These are phyloP conservation scores for Cynopterus brachyotis DNA, from an alignment of 2,113 vertebrate genomes.

Conservation along the genomic window DNA sequence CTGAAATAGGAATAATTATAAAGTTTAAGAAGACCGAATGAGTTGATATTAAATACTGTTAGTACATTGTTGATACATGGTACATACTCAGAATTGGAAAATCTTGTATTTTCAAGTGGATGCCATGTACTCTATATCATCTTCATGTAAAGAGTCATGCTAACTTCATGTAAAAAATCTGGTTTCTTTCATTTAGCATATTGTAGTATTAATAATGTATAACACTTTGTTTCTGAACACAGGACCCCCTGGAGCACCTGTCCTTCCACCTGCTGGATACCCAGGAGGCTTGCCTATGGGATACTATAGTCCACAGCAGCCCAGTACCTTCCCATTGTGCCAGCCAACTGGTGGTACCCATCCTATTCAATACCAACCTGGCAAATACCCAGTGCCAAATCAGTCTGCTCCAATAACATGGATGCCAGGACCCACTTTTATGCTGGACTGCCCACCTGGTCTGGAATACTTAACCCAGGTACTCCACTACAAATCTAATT, in stretches of 20 bases:
- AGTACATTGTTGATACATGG: background rate
- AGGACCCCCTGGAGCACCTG: slow-evolving; percentile 37
- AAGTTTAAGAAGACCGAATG: slow-evolving; percentile 6
- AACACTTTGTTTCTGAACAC: slow-evolving; percentile 37
- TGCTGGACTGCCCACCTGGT: slow-evolving; percentile 69
- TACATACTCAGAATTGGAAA: background rate
- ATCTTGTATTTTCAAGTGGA: background rate
- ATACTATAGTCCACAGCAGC: background rate
- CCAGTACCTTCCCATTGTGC: background rate
- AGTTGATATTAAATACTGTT: background rate
- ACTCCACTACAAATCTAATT: background rate
- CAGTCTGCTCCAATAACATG: background rate
- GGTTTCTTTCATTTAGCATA: too few relatives aligned
- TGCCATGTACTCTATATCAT: background rate
- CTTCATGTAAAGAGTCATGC: background rate
- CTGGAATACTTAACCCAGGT: slow-evolving; percentile 77
- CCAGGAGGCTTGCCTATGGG: slow-evolving; percentile 23
- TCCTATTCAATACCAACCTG: slow-evolving; percentile 67
- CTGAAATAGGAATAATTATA: background rate
- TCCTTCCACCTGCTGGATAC: background rate
- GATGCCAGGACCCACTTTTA: slow-evolving; percentile 48
- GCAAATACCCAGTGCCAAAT: background rate
- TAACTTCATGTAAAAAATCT: background rate
- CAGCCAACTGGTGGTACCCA: background rate
- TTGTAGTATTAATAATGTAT: background rate